Percentiles rank a stretch among this genome's conserved stretches.
Conservation (phyloP, 92 coral and sea anemone species). For the Actinostola sp. region DNA sequence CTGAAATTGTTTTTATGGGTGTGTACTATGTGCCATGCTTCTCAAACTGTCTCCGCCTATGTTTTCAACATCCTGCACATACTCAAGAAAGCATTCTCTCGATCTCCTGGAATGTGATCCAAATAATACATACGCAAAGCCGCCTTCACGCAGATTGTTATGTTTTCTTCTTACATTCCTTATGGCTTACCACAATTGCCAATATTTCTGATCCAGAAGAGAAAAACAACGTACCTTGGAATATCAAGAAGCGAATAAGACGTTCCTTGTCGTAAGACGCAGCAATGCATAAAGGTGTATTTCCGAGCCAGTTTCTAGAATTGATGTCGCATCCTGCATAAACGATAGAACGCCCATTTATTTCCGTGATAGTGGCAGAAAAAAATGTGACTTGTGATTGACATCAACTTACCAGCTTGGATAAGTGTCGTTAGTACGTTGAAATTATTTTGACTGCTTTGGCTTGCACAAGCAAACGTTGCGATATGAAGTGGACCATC, state of each 20-base stretch:
- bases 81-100: not conserved
- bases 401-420: slow-evolving; percentile 62
- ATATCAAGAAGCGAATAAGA: slow-evolving; percentile 72
- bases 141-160: too few relatives aligned
- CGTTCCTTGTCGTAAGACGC: slow-evolving; percentile 82
- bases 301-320: slow-evolving; percentile 87
- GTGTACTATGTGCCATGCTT: not conserved
- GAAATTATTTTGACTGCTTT: slow-evolving; percentile 48
- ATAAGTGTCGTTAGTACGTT: slow-evolving; percentile 58
- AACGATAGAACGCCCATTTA: not conserved
- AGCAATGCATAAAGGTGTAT: slow-evolving; percentile 84
- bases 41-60: not conserved
- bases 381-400: not conserved
- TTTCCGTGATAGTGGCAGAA: not conserved
- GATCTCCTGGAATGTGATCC: not conserved
- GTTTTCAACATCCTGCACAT: not conserved
- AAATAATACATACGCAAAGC: not conserved
- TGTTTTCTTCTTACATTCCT: too few relatives aligned
- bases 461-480: slow-evolving; percentile 79
- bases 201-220: not conserved
- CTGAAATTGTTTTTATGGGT: too few relatives aligned
- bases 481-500: slow-evolving; percentile 92
- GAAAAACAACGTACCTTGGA: slow-evolving; percentile 57
- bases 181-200: too few relatives aligned
- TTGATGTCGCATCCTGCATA: slow-evolving; percentile 78